Base-by-base conservation (phyloP, 2,888 invertebrate species). In the Crossocerus cetratus region DNA sequence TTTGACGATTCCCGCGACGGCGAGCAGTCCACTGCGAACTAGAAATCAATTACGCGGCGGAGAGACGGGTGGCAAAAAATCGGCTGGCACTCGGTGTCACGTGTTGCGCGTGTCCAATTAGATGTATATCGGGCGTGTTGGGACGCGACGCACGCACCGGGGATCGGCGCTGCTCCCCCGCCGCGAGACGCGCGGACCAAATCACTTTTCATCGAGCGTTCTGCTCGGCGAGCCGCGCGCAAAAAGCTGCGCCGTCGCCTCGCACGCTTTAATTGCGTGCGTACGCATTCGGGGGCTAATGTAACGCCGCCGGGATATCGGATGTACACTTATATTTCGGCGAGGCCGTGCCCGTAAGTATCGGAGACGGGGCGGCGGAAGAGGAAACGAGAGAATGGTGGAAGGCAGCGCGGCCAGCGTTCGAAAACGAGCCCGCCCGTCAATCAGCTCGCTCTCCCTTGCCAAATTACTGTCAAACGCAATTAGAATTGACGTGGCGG, bases 381-480 rank as follows among this genome's bases (percentile, higher is more conserved):
- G 49, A 49, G 49, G 16, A 65, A 65, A 59, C 21, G 55, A 65
- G 54, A 60, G 57, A 22, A 32, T 18, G 56, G 21, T 69, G 60
- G 65, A 64, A 69, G 60, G 60, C 58, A 22, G 60, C 49, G 44
- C 22, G 54, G 70, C 59, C 58, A 72, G 69, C 74, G 68, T 61
- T 61, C 65, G 55, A 66, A 68, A 69, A 65, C 67, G 69, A 53
- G 44, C 56, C 69, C 49, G 67, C 32, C 78, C 77, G 83, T 82
- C 81, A 82, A 82, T 82, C 81, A 77, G 69, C 62, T 53, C 72
- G 72, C 75, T 70, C 78, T 72, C 76, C 73, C 78, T 79, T 74
- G 72, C 74, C 81, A 79, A 86, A 85, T 84, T 84, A 85, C 84
- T 84, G 86, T 86, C 85, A 84, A 86, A 84, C 76, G 81, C 83